These are phyloP conservation scores for Pecten maximus DNA, from an alignment of 2,888 invertebrate species.

Conservation along the genomic window DNA sequence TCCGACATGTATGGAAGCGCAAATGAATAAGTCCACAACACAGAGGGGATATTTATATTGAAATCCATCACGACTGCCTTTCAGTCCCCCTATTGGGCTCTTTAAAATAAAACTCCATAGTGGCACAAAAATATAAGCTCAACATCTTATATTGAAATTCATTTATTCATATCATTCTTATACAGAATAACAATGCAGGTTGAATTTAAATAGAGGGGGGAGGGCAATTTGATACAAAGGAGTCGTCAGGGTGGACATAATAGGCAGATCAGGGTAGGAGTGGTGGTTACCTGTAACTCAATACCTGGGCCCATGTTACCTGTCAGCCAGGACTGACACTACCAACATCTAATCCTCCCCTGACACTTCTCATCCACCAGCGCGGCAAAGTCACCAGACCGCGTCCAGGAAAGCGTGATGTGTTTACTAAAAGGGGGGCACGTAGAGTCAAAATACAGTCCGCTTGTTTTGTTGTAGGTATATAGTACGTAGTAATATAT, in stretches of 20 bases:
- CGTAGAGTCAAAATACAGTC: background rate
- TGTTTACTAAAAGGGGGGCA: slow-evolving; percentile 1
- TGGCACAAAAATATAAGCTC: slow-evolving; percentile 24
- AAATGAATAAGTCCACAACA: background rate
- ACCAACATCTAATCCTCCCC: slow-evolving; percentile 12
- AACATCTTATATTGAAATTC: slow-evolving; percentile 15
- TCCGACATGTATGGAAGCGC: background rate
- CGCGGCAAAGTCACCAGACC: background rate
- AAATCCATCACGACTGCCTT: background rate
- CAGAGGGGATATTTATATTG: background rate
- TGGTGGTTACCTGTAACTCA: background rate
- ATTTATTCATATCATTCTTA: slow-evolving; percentile 13
- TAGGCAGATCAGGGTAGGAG: slow-evolving; percentile 2
- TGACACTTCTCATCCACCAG: background rate
- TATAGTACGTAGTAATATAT: background rate
- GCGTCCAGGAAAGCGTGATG: background rate
- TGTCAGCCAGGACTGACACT: background rate
- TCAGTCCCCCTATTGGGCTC: background rate
- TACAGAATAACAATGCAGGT: background rate
- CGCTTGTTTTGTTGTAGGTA: background rate
- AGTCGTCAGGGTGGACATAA: slow-evolving; percentile 16
- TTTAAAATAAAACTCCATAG: background rate
- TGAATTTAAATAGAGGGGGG: slow-evolving; percentile 35
- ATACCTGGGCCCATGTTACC: background rate
- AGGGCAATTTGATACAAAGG: slow-evolving; percentile 30